A percentile compares a stretch with the other conserved stretches of the same genome.
Conservation (phyloP, 2,113 vertebrate species). For the Dolichallabes microphthalmus region DNA sequence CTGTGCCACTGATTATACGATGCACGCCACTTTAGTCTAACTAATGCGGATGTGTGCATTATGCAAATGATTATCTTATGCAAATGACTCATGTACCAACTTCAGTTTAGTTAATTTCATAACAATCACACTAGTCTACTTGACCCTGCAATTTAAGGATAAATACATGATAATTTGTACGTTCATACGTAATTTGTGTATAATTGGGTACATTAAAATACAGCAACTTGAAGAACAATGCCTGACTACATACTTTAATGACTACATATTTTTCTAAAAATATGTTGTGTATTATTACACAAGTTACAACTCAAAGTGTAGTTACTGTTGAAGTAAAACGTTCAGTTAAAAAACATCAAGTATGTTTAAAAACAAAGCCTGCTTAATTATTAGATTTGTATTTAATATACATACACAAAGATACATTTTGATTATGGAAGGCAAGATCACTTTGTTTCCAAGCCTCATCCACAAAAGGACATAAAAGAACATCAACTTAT, state of each 20-base stretch:
- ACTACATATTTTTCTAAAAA: not conserved
- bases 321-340: too few species aligned
- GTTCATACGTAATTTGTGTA: not conserved
- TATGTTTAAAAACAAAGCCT: too few species aligned
- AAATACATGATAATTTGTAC: not conserved
- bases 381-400: too few species aligned
- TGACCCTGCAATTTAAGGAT: not conserved
- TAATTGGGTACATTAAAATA: not conserved
- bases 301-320: too few species aligned
- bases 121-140: not conserved
- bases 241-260: not conserved
- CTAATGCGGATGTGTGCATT: too few species aligned
- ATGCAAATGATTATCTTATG: conserved; percentile 13
- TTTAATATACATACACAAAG: too few species aligned
- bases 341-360: too few species aligned
- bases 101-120: not conserved
- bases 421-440: too few species aligned
- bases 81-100: not conserved
- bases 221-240: not conserved
- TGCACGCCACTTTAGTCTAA: not conserved
- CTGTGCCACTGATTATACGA: not conserved
- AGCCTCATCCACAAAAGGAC: too few species aligned
- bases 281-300: not conserved
- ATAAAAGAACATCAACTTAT: not conserved
- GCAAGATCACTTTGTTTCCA: not conserved